Base-by-base conservation (phyloP, 1,140 invertebrate genomes). In the Chymomyza costata region DNA sequence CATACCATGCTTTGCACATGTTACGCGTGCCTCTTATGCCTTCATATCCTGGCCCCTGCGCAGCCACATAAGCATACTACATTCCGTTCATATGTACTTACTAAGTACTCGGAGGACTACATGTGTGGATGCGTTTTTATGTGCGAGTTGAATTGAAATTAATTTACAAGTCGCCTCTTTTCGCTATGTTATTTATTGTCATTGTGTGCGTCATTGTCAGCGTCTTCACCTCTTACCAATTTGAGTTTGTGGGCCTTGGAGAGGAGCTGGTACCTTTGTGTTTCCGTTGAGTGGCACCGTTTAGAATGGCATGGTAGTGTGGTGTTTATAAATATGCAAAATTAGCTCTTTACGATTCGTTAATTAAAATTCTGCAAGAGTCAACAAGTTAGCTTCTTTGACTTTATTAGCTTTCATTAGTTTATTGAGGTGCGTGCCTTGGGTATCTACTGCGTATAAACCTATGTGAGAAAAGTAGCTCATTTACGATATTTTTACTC, bases 321-420 rank as follows among this genome's bases (percentile, higher is more conserved):
- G 17, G 28, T 55, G 44, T 17, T 80, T 71, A 71, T 76, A 80
- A 78, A 80, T 78, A 78, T 76, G 73, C 73, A 63, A 76, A 76
- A 80, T 76, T 71, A 66, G 73, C 66, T 56, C 60, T 74, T 64
- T 61, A 70, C 62, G 66, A 69, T 76, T 78, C 62, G 64, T 71
- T 76, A 76, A 76, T 76, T 78, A 80, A 76, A 66, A 66, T 80
- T 78, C 71, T 78, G 70, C 53, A 46, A 61, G 16, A 32, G 37
- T 21, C 52, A 32, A 35, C 39, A n/a, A 45, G 17, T 17, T 21
- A 34, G 43, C 65, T 45, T 31, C 47, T 47, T 50, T 60, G 59
- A 64, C 70, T 78, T 49, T 74, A 65, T 70, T 60, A 62, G 57
- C 52, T 41, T 62, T 78, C 71, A 76, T 76, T 76, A 80, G 71